A percentile compares a stretch with the other conserved stretches of the same genome.
phyloP scores from a whole-genome alignment of 92 coral and sea anemone species.

The Parazoanthus swiftii region DNA sequence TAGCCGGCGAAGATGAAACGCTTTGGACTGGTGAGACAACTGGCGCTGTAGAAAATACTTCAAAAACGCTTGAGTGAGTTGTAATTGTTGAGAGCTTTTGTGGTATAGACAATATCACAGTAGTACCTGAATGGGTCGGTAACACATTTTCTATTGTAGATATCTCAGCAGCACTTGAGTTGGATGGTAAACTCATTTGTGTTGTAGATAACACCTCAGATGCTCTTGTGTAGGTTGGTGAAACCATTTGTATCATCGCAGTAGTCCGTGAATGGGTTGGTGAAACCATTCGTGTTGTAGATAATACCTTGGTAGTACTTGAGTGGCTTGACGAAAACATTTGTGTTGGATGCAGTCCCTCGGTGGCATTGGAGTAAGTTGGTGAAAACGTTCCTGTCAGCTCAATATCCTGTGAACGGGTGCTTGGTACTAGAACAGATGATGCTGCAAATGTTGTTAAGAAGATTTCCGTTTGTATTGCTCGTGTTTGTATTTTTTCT shows the following conservation, averaged over 20 bases:
- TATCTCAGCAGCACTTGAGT: neutral
- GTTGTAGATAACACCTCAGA: neutral
- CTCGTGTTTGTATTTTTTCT: neutral
- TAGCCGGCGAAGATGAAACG: neutral
- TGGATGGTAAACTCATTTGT: neutral
- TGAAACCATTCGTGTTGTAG: neutral
- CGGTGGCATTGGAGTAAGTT: too few species aligned
- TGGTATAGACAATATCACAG: neutral
- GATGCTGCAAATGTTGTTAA: neutral
- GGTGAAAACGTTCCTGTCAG: too few species aligned
- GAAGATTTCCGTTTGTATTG: neutral
- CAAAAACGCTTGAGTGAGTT: neutral
- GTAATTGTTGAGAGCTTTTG: neutral
- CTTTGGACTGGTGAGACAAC: constrained; percentile 5
- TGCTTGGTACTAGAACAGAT: neutral
- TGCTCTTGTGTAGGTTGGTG: neutral
- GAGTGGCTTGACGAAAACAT: neutral
- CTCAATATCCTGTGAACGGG: too few species aligned
- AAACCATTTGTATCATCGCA: neutral
- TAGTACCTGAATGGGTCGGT: neutral
- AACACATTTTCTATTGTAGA: neutral
- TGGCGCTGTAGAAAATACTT: neutral
- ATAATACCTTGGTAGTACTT: neutral
- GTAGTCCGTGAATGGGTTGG: neutral
- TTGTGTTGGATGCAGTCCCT: neutral